A percentile compares a stretch with the other conserved stretches of the same genome.
phyloP scores from a whole-genome alignment of 2,888 invertebrate species.

The Drosophila recens region DNA sequence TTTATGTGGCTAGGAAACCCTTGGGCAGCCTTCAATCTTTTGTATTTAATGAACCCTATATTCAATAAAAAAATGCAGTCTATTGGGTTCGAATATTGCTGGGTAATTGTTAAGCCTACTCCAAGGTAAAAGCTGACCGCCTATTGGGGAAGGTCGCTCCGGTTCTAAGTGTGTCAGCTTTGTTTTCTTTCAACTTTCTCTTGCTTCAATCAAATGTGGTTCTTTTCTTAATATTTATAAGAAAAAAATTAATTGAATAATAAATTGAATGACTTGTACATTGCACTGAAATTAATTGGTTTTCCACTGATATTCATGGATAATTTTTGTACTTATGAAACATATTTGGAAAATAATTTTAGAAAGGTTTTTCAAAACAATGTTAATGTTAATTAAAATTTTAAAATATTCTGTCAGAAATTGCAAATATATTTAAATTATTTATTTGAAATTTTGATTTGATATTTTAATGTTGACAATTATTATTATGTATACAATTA shows the following conservation, averaged over 20 bases:
- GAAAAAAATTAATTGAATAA: no score
- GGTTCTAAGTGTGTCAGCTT: conserved; percentile 10
- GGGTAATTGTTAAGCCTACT: conserved; percentile 31
- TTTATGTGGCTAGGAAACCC: conserved; percentile 15
- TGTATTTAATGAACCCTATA: conserved; percentile 36
- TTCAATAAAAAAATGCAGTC: conserved; percentile 44
- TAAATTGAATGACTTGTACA: not conserved
- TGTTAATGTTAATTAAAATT: no score
- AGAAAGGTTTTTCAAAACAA: no score
- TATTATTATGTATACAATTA: no score
- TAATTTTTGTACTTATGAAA: not conserved
- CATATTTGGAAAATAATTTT: no score
- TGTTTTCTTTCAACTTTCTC: conserved; percentile 4
- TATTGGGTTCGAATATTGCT: conserved; percentile 26
- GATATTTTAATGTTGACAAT: no score
- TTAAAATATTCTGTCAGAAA: no score
- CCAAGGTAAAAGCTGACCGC: conserved; percentile 38
- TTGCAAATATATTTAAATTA: no score
- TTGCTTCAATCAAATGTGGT: no score
- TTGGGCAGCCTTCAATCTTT: conserved; percentile 51
- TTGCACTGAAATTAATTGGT: not conserved
- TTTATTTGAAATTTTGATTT: no score
- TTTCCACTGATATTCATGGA: not conserved
- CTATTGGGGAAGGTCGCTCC: not conserved
- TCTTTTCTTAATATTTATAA: no score